phyloP scores from a whole-genome alignment of 2,113 vertebrate species.

The Pseudorhombus dupliciocellatus region DNA sequence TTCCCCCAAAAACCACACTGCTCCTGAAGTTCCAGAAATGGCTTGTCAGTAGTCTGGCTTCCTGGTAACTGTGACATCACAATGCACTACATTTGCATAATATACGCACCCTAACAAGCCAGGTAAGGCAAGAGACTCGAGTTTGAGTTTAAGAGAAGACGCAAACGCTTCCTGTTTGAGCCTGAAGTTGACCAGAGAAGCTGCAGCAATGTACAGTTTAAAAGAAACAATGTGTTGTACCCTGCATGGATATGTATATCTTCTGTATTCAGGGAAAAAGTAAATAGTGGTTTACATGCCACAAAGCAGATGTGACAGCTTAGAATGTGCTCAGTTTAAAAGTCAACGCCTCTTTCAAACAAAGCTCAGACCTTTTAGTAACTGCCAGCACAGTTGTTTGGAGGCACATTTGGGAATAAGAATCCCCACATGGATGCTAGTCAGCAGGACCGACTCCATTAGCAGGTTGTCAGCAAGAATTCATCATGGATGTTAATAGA shows the following conservation, averaged over 20 bases:
- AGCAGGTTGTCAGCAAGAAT: slow-evolving; percentile 43
- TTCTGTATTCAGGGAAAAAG: not conserved
- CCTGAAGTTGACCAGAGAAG: too few species aligned
- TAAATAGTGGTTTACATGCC: not conserved
- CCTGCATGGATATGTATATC: not conserved
- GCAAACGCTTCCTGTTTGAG: too few species aligned
- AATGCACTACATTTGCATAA: not conserved
- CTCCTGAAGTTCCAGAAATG: too few species aligned
- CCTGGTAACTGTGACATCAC: not conserved
- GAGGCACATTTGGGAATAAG: slow-evolving; percentile 24
- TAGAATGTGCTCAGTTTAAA: slow-evolving; percentile 2
- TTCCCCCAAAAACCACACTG: too few species aligned
- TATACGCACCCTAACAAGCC: not conserved
- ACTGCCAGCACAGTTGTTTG: slow-evolving; percentile 8
- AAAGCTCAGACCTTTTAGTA: not conserved
- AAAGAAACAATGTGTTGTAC: too few species aligned
- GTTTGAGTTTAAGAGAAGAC: too few species aligned
- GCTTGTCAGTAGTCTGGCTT: not conserved
- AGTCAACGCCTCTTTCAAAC: not conserved
- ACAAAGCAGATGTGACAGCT: not conserved
- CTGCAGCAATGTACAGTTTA: too few species aligned
- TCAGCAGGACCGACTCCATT: slow-evolving; percentile 54
- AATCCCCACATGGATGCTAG: slow-evolving; percentile 29
- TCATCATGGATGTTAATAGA: slow-evolving; percentile 56
- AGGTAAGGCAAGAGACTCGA: too few species aligned